Evolutionary conservation across 1,140 invertebrate genomes (phyloP).

Genomic region (Bombus waltoni): DNA sequence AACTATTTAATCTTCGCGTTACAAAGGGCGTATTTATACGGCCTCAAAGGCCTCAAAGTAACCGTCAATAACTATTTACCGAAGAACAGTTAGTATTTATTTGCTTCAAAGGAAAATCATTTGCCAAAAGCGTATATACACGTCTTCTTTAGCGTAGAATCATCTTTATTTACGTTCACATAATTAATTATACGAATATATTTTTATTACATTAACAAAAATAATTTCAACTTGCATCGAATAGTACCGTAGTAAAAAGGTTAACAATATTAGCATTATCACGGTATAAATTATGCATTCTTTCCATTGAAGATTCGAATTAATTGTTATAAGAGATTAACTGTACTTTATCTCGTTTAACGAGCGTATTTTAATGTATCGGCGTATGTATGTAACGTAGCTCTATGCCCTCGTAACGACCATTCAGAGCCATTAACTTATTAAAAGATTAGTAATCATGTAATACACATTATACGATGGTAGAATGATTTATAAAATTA

Average conservation of each 20-base stretch:
- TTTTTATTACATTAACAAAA: background rate
- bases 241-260: background rate
- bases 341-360: background rate
- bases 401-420: background rate
- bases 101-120: background rate
- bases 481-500: background rate
- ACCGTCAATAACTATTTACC: background rate
- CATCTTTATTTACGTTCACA: background rate
- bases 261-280: background rate
- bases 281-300: background rate
- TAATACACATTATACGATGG: background rate
- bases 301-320: background rate
- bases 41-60: background rate
- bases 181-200: background rate
- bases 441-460: constrained; percentile 16
- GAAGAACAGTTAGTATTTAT: background rate
- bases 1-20: background rate
- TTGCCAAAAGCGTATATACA: background rate
- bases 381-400: no score
- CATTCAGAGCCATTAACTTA: background rate
- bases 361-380: background rate
- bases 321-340: background rate
- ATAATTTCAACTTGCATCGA: background rate
- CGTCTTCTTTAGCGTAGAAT: background rate
- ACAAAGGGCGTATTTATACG: background rate